These are phyloP conservation scores for Scotopteryx bipunctaria DNA, from an alignment of 2,888 invertebrate genomes.

Conservation along the genomic window DNA sequence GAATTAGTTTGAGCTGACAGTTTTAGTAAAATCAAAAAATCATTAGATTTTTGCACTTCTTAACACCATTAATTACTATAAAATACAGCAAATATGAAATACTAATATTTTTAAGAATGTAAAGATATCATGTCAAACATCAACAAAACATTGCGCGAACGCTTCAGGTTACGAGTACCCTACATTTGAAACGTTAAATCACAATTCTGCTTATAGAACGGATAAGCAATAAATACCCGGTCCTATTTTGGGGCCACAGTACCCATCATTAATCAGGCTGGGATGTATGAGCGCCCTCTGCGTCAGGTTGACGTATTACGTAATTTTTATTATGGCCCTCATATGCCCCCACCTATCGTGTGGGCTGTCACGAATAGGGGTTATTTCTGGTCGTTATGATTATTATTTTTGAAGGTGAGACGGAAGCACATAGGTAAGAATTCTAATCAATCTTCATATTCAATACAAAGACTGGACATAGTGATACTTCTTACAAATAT, in stretches of 20 bases:
- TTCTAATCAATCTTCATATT: no score
- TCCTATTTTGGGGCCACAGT: slow-evolving; percentile 59
- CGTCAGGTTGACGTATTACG: slow-evolving; percentile 66
- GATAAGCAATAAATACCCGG: slow-evolving; percentile 67
- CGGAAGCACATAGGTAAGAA: no score
- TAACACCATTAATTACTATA: no score
- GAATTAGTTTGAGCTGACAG: slow-evolving; percentile 14
- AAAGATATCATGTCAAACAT: no score
- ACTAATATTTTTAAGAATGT: no score
- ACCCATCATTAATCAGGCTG: slow-evolving; percentile 67
- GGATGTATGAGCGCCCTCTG: slow-evolving; percentile 41
- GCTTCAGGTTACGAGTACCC: no score
- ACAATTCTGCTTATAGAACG: slow-evolving; percentile 44
- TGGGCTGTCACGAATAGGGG: slow-evolving; percentile 17
- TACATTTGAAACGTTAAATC: background rate
- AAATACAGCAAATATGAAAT: no score
- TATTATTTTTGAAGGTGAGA: background rate
- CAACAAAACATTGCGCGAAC: no score
- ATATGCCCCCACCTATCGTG: slow-evolving; percentile 23
- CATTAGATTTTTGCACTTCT: no score
- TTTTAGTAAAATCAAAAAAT: no score
- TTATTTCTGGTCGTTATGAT: background rate
- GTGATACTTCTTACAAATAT: no score
- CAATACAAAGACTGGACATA: no score
- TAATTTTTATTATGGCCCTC: slow-evolving; percentile 61